phyloP scores from a whole-genome alignment of 2,888 invertebrate genomes.

The Escarpia spicata region DNA sequence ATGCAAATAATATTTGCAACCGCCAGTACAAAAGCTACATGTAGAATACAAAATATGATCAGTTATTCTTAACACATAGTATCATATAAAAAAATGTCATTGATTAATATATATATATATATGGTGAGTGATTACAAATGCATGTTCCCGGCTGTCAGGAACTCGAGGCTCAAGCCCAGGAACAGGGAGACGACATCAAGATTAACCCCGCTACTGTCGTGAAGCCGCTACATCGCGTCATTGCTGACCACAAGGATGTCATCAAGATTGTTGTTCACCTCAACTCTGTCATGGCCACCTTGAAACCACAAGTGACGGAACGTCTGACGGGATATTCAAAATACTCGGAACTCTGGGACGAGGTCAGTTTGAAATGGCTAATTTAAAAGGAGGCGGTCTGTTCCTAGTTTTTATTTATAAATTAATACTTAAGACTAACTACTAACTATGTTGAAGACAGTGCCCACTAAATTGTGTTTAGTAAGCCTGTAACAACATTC shows the following conservation, averaged over 20 bases:
- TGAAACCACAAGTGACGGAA: slow-evolving; percentile 76
- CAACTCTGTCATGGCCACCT: slow-evolving; percentile 61
- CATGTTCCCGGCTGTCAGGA: slow-evolving; percentile 47
- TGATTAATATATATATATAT: not conserved
- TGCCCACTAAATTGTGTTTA: no score
- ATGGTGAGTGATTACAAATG: not conserved
- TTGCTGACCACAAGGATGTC: slow-evolving; percentile 86
- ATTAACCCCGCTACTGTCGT: slow-evolving; percentile 49
- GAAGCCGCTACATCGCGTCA: slow-evolving; percentile 64
- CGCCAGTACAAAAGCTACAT: not conserved
- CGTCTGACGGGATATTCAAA: slow-evolving; percentile 87
- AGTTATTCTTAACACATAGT: not conserved
- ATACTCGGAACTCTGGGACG: slow-evolving; percentile 73
- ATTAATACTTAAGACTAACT: no score
- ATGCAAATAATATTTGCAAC: not conserved
- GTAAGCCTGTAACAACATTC: no score
- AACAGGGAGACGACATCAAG: slow-evolving; percentile 41
- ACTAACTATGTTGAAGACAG: no score
- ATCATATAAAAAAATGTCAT: not conserved
- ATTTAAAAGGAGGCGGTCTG: not conserved
- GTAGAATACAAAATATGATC: not conserved
- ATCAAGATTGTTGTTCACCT: slow-evolving; percentile 72
- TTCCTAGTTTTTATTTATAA: no score
- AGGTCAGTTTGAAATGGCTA: slow-evolving; percentile 44
- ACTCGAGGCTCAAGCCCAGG: slow-evolving; percentile 51